phyloP scores from a whole-genome alignment of 2,113 vertebrate species.

The Candoia aspera region DNA sequence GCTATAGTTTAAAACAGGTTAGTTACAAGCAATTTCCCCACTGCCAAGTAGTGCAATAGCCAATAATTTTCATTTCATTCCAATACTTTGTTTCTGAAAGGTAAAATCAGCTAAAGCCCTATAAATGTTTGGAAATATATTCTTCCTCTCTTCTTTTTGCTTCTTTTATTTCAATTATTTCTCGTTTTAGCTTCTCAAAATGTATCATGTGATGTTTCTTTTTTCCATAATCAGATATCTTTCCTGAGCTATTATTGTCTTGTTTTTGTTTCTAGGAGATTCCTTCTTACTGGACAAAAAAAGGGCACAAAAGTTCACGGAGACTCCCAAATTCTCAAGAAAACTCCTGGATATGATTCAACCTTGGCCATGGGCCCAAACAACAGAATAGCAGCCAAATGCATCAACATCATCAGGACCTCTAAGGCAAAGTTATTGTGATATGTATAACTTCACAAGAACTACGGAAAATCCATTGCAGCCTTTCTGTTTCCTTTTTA shows the following conservation, averaged over 20 bases:
- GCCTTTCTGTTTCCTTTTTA: background rate
- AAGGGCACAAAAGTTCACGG: slow-evolving; percentile 32
- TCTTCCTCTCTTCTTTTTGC: background rate
- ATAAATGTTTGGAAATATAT: background rate
- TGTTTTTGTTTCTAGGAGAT: slow-evolving; percentile 8
- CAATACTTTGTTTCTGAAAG: background rate
- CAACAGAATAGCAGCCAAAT: slow-evolving; percentile 5
- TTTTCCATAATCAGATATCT: slow-evolving; percentile 5
- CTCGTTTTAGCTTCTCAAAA: background rate
- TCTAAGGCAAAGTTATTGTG: slow-evolving; percentile 19
- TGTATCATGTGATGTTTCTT: background rate
- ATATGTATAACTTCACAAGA: slow-evolving; percentile 16
- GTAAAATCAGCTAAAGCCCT: background rate
- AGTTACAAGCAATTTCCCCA: slow-evolving; percentile 12
- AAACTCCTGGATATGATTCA: slow-evolving; percentile 16
- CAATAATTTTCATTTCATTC: background rate
- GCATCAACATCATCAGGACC: background rate
- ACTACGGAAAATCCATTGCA: background rate
- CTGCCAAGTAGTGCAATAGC: background rate
- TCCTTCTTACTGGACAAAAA: background rate
- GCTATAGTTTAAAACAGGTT: background rate
- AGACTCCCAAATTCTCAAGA: slow-evolving; percentile 40
- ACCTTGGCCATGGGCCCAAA: slow-evolving; percentile 17
- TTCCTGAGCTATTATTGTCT: background rate
- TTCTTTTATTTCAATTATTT: background rate